These are phyloP conservation scores for Sebastes minor DNA, from an alignment of 2,797 vertebrate species.

Conservation along the genomic window DNA sequence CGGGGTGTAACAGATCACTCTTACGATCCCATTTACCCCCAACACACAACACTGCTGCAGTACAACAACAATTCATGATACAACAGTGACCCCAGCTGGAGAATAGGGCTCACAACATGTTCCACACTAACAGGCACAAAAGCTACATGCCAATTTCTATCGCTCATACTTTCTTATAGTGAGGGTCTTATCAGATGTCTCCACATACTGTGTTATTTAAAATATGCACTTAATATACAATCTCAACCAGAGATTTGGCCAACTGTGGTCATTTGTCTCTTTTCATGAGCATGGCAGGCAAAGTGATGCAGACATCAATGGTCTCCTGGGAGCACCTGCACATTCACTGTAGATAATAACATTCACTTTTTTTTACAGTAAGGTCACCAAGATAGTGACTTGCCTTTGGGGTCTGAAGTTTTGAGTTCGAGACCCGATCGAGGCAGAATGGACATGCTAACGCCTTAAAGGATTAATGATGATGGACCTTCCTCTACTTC, in stretches of 20 bases:
- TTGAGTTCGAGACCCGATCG: background rate
- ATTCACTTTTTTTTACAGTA: too few species aligned
- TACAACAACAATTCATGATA: background rate
- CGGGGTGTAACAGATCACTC: background rate
- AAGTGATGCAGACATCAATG: background rate
- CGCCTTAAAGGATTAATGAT: too few species aligned
- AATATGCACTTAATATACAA: background rate
- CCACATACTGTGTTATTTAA: background rate
- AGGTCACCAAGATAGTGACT: too few species aligned
- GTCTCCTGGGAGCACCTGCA: background rate
- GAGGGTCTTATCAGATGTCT: background rate
- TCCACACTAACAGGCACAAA: background rate
- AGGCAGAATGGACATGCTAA: too few species aligned
- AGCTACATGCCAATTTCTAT: background rate
- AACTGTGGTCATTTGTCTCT: background rate
- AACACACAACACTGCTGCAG: background rate
- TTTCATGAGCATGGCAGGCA: background rate
- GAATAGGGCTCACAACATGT: background rate
- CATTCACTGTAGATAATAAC: background rate
- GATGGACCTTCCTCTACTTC: too few species aligned
- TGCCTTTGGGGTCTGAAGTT: background rate
- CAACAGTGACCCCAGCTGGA: constrained; percentile 73
- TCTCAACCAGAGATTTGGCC: background rate
- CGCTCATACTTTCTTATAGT: background rate
- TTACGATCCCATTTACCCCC: background rate